phyloP scores from a whole-genome alignment of 2,797 vertebrate species.

The Chanos chanos region DNA sequence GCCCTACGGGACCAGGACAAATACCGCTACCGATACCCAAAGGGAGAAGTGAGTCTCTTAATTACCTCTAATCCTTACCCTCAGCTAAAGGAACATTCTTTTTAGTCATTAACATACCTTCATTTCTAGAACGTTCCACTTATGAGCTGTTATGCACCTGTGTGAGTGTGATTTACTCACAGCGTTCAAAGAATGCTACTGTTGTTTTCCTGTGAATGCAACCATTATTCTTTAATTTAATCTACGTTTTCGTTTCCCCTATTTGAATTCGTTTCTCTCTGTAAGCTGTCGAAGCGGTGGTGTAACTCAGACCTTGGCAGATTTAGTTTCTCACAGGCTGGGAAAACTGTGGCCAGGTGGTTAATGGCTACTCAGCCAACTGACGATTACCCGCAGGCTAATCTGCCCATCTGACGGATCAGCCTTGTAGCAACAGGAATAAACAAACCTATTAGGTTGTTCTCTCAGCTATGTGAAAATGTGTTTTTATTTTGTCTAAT shows the following conservation, averaged over 20 bases:
- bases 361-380: slow-evolving; percentile 32
- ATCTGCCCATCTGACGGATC: slow-evolving; percentile 30
- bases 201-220: too few relatives aligned
- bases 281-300: too few relatives aligned
- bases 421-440: slow-evolving; percentile 23
- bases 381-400: slow-evolving; percentile 41
- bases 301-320: background rate
- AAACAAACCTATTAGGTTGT: slow-evolving; percentile 37
- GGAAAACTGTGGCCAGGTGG: slow-evolving; percentile 41
- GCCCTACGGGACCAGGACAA: slow-evolving; percentile 97
- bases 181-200: too few relatives aligned
- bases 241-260: background rate
- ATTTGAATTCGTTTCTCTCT: too few relatives aligned
- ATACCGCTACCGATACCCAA: slow-evolving; percentile 96
- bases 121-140: background rate
- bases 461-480: slow-evolving; percentile 4
- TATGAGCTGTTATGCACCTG: background rate
- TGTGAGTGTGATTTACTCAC: background rate
- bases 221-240: too few relatives aligned
- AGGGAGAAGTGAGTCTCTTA: slow-evolving; percentile 84
- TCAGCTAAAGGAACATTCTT: too few relatives aligned
- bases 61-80: too few relatives aligned
- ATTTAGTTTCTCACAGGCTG: background rate
- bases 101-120: background rate
- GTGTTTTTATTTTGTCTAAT: slow-evolving; percentile 13